Evolutionary conservation across 2,888 invertebrate genomes (phyloP).

Genomic region (Trissoscelio sp.): DNA sequence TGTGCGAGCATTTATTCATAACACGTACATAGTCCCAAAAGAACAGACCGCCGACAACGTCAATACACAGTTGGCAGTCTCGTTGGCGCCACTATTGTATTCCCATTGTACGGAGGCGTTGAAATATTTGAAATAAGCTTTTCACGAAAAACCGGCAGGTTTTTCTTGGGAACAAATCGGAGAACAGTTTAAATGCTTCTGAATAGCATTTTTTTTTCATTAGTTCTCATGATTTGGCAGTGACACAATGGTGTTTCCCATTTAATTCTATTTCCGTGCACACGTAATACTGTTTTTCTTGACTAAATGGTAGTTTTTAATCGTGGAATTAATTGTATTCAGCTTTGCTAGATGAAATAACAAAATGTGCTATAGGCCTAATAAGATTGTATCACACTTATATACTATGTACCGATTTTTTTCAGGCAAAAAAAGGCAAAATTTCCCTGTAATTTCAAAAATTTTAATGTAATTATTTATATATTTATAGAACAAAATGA

Average conservation of each 20-base stretch:
- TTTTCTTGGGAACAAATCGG: conserved; percentile 19
- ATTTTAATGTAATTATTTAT: too few relatives aligned
- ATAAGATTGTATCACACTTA: too few relatives aligned
- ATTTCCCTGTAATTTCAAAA: too few relatives aligned
- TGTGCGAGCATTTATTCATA: conserved; percentile 37
- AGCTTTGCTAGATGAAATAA: too few relatives aligned
- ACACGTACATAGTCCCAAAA: conserved; percentile 36
- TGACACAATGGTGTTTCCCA: not conserved
- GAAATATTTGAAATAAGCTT: conserved; percentile 20
- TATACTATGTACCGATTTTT: too few relatives aligned
- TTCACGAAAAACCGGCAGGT: conserved; percentile 27
- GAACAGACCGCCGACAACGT: conserved; percentile 10
- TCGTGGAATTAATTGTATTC: too few relatives aligned
- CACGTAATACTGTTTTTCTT: too few relatives aligned
- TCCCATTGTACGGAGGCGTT: conserved; percentile 34
- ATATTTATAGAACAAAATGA: too few relatives aligned
- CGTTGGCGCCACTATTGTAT: conserved; percentile 41
- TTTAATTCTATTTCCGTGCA: too few relatives aligned
- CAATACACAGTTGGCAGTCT: conserved; percentile 25
- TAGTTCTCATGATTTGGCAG: not conserved
- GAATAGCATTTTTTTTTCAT: conserved; percentile 18
- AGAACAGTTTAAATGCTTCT: not conserved
- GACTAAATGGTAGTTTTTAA: too few relatives aligned
- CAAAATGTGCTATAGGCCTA: too few relatives aligned
- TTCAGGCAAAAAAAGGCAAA: too few relatives aligned